Evolutionary conservation across 2,797 vertebrate genomes (phyloP).

Genomic region (Atherinosoma microstoma): DNA sequence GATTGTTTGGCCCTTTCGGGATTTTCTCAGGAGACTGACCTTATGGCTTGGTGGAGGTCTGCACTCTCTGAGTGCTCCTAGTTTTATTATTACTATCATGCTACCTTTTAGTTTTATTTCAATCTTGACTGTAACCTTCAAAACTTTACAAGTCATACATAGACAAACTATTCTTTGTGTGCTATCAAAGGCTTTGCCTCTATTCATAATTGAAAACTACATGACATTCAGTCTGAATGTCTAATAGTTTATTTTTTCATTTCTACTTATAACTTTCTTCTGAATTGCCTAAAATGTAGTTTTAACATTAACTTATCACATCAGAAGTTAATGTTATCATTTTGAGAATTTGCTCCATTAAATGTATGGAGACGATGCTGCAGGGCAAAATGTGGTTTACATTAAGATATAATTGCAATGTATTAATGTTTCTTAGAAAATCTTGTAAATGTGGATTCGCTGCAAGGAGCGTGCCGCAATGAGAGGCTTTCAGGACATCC

Average conservation of each 20-base stretch:
- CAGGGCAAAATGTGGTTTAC: too few species aligned
- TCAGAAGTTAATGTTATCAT: too few species aligned
- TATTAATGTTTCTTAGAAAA: too few species aligned
- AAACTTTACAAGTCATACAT: not conserved
- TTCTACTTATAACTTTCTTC: too few species aligned
- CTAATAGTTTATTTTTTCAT: not conserved
- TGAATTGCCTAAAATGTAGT: not conserved
- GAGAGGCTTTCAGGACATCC: not conserved
- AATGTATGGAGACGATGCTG: too few species aligned
- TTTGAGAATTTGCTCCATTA: too few species aligned
- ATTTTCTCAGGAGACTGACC: too few species aligned
- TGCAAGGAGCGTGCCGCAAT: not conserved
- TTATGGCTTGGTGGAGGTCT: too few species aligned
- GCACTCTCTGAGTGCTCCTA: too few species aligned
- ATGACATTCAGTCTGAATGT: not conserved
- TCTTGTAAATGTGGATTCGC: not conserved
- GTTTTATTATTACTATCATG: too few species aligned
- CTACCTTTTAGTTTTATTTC: not conserved
- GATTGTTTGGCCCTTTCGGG: too few species aligned
- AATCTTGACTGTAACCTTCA: not conserved
- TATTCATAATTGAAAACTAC: not conserved
- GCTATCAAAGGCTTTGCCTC: not conserved
- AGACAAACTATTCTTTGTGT: not conserved
- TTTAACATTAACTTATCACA: not conserved
- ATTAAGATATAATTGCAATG: too few species aligned